A percentile compares a stretch with the other conserved stretches of the same genome.
Evolutionary conservation across 2,888 invertebrate genomes (phyloP).

Genomic region (Drosophila paranaensis): DNA sequence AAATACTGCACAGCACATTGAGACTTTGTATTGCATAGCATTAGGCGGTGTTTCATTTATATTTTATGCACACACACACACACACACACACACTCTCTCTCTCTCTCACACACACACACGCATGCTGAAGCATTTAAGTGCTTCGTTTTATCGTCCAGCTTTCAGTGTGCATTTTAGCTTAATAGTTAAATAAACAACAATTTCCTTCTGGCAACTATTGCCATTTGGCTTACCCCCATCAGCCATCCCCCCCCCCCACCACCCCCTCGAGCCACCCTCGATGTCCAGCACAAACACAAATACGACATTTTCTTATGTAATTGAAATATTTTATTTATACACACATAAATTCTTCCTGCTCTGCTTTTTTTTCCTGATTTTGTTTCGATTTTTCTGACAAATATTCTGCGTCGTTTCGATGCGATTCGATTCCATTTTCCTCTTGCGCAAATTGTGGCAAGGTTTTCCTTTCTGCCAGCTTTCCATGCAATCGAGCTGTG

Average conservation of each 20-base stretch:
- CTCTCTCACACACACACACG: slow-evolving; percentile 1
- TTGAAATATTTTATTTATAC: slow-evolving; percentile 50
- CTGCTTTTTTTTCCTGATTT: background rate
- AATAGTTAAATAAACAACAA: slow-evolving; percentile 77
- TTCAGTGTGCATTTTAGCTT: slow-evolving; percentile 70
- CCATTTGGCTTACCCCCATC: slow-evolving; percentile 43
- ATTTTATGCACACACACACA: slow-evolving; percentile 71
- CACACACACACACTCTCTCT: slow-evolving; percentile 2
- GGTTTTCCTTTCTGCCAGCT: background rate
- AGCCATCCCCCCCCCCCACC: background rate
- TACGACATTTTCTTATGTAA: slow-evolving; percentile 41
- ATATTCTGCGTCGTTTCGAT: background rate
- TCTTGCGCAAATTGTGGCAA: background rate
- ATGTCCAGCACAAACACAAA: slow-evolving; percentile 4
- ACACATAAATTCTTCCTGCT: background rate
- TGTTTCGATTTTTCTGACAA: slow-evolving; percentile 25
- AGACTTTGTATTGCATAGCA: slow-evolving; percentile 74
- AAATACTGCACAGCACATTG: slow-evolving; percentile 77
- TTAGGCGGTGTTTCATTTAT: slow-evolving; percentile 76
- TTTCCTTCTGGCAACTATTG: slow-evolving; percentile 61
- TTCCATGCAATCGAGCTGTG: background rate
- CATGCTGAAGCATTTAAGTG: slow-evolving; percentile 29
- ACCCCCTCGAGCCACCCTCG: background rate
- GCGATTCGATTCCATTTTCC: background rate
- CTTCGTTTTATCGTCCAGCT: slow-evolving; percentile 45